Percentiles rank a stretch among this genome's conserved stretches.
Conservation (phyloP, 2,888 invertebrate species). For the Apoda limacodes region DNA sequence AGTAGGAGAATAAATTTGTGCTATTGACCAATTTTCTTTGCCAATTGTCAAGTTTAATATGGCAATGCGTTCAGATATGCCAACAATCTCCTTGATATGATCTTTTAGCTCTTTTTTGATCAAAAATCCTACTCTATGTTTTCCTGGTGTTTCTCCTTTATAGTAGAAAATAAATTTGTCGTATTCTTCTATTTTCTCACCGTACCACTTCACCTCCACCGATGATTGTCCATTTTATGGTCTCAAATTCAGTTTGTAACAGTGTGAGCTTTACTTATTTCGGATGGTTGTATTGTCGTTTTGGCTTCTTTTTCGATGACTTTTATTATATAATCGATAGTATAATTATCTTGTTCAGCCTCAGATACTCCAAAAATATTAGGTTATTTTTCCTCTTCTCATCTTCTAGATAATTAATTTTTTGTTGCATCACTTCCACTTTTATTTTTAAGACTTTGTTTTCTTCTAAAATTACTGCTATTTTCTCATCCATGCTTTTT, state of each 20-base stretch:
- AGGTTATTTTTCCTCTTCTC: conserved; percentile 9
- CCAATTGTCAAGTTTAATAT: conserved; percentile 8
- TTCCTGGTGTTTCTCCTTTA: conserved; percentile 11
- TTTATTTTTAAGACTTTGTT: conserved; percentile 8
- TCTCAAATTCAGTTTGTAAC: too few species aligned
- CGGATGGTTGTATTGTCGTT: neutral
- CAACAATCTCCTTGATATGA: conserved; percentile 8
- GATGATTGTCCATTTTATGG: conserved; percentile 13
- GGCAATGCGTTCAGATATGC: conserved; percentile 13
- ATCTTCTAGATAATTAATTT: conserved; percentile 7
- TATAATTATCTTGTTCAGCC: neutral
- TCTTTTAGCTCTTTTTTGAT: conserved; percentile 6
- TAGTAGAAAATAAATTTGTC: conserved; percentile 6
- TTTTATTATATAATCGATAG: neutral
- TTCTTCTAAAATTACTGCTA: conserved; percentile 10
- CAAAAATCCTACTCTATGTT: conserved; percentile 15
- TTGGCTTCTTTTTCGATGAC: neutral
- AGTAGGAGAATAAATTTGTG: conserved; percentile 5
- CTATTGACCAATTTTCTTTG: neutral
- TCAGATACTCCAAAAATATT: conserved; percentile 6
- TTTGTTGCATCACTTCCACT: conserved; percentile 5
- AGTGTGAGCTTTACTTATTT: conserved; percentile 7
- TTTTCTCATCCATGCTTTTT: conserved; percentile 7
- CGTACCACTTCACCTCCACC: conserved; percentile 12
- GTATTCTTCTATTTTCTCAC: conserved; percentile 10